These are phyloP conservation scores for Epistrophe eligans DNA, from an alignment of 2,888 invertebrate genomes.

Conservation along the genomic window DNA sequence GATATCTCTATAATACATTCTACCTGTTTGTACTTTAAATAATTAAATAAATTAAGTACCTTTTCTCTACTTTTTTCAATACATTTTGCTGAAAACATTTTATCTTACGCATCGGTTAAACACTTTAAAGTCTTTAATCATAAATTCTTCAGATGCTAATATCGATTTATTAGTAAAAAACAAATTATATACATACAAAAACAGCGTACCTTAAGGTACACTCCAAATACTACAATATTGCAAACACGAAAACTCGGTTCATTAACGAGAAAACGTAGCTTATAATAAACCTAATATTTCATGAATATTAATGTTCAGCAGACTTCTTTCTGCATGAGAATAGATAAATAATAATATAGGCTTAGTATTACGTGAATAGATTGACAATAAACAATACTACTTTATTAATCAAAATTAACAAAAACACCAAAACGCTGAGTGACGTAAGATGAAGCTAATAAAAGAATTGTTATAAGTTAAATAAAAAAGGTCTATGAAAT, in stretches of 20 bases:
- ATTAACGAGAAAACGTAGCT: neutral
- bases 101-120: too few relatives aligned
- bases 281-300: neutral
- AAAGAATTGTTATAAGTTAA: neutral
- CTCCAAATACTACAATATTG: neutral
- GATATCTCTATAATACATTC: too few relatives aligned
- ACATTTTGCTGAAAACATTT: too few relatives aligned
- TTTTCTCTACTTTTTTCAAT: too few relatives aligned
- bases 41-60: too few relatives aligned
- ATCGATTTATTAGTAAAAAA: too few relatives aligned
- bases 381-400: neutral
- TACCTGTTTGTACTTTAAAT: too few relatives aligned
- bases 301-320: neutral
- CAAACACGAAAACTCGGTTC: slow-evolving; percentile 1
- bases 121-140: too few relatives aligned
- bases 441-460: slow-evolving; percentile 1
- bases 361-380: neutral
- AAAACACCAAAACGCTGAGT: neutral
- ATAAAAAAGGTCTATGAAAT: neutral
- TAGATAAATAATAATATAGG: neutral
- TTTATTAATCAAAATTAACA: neutral
- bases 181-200: too few relatives aligned
- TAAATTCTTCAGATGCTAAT: too few relatives aligned
- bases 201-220: neutral
- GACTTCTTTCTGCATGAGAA: neutral